phyloP scores from a whole-genome alignment of 2,797 vertebrate genomes.

The Telmatherina bonti region DNA sequence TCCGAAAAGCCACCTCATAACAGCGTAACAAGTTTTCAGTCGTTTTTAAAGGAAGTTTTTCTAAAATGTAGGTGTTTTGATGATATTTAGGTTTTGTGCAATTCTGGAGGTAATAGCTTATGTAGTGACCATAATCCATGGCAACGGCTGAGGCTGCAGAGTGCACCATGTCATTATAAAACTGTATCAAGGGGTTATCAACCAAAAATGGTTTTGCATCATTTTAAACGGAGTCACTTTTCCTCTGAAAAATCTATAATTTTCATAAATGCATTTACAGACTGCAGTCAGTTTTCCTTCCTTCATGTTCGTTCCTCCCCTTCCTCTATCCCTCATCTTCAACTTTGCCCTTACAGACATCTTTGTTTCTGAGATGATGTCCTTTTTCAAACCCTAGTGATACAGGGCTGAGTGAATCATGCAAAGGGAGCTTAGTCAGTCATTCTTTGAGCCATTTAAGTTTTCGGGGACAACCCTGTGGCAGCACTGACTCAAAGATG shows the following conservation, averaged over 20 bases:
- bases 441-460: conserved; percentile 15
- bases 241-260: background rate
- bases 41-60: too few relatives aligned
- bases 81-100: too few relatives aligned
- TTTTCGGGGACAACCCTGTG: conserved; percentile 17
- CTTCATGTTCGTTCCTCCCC: background rate
- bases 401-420: conserved; percentile 13
- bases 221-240: background rate
- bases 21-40: too few relatives aligned
- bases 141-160: background rate
- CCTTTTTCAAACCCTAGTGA: conserved; percentile 15
- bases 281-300: background rate
- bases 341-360: background rate
- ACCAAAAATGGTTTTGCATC: background rate
- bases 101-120: too few relatives aligned
- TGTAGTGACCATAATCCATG: background rate
- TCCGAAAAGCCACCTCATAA: too few relatives aligned
- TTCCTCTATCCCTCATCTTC: background rate
- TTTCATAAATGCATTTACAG: background rate
- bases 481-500: conserved; percentile 25
- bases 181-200: background rate
- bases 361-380: conserved; percentile 9
- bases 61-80: too few relatives aligned
- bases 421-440: conserved; percentile 33
- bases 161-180: background rate